A percentile compares a stretch with the other conserved stretches of the same genome.
Evolutionary conservation across 1,140 invertebrate species (phyloP).

Genomic region (Drosophila seguyi): DNA sequence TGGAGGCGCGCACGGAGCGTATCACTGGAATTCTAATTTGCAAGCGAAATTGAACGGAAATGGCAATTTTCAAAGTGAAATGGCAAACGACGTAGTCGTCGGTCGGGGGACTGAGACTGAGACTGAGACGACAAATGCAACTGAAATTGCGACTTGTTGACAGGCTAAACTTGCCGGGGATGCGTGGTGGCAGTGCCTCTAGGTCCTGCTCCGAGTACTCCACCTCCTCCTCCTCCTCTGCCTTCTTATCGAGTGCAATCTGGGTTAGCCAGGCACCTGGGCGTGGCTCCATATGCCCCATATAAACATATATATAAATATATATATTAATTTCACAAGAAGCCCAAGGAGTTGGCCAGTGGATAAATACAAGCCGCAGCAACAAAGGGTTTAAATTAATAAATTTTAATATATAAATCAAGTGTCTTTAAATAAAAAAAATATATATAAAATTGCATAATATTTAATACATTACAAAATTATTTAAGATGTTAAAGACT

Average conservation of each 20-base stretch:
- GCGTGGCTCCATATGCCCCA: neutral
- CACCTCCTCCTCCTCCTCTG: neutral
- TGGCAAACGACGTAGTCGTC: slow-evolving; percentile 54
- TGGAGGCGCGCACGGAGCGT: slow-evolving; percentile 66
- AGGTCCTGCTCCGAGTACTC: neutral
- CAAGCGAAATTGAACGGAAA: slow-evolving; percentile 83
- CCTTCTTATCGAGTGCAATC: neutral
- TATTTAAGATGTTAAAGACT: neutral
- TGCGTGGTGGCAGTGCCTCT: neutral
- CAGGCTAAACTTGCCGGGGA: slow-evolving; percentile 24
- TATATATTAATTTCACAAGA: slow-evolving; percentile 1
- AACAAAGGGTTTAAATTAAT: too few relatives aligned
- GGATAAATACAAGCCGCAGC: slow-evolving; percentile 17
- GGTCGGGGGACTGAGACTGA: neutral
- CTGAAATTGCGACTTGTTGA: slow-evolving; percentile 72
- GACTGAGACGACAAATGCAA: slow-evolving; percentile 54
- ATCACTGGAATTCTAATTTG: slow-evolving; percentile 84
- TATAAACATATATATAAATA: neutral
- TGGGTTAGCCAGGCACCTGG: slow-evolving; percentile 30
- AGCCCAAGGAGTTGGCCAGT: too few relatives aligned
- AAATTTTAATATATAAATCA: neutral
- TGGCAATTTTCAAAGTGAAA: slow-evolving; percentile 84
- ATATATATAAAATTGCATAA: neutral
- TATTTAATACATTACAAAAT: neutral
- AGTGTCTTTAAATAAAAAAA: neutral